Percentiles rank a stretch among this genome's conserved stretches.
Conservation (phyloP, 2,888 invertebrate species). For the Ophioninae sp. region DNA sequence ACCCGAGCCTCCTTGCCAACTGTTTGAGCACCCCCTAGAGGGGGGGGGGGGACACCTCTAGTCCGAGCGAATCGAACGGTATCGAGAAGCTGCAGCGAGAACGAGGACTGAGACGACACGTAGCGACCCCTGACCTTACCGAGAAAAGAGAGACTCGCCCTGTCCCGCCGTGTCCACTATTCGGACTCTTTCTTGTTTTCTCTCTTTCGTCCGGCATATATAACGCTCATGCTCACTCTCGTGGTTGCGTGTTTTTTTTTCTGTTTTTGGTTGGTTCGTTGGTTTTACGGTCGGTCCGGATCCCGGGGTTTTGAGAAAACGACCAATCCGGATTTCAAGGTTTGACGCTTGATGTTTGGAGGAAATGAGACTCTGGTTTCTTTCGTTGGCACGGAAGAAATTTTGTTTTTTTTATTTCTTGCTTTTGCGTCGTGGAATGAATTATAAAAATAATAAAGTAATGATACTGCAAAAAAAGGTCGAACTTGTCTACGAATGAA, state of each 20-base stretch:
- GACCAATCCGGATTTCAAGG: not conserved
- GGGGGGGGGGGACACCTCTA: not conserved
- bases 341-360: not conserved
- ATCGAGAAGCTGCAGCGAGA: slow-evolving; percentile 42
- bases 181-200: slow-evolving; percentile 25
- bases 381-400: no score
- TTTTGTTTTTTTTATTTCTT: no score
- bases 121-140: slow-evolving; percentile 58
- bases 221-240: not conserved
- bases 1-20: slow-evolving; percentile 33
- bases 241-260: not conserved
- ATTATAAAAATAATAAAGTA: no score
- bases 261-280: not conserved
- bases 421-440: no score
- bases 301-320: slow-evolving; percentile 1
- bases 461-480: no score
- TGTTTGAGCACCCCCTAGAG: slow-evolving; percentile 6
- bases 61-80: slow-evolving; percentile 47
- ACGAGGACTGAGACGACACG: slow-evolving; percentile 63
- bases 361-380: no score
- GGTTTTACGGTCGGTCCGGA: slow-evolving; percentile 4
- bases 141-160: slow-evolving; percentile 47
- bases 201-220: slow-evolving; percentile 1
- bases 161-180: slow-evolving; percentile 8
- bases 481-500: no score